Base-by-base conservation (phyloP, 2,797 vertebrate genomes). In the Picus viridis region DNA sequence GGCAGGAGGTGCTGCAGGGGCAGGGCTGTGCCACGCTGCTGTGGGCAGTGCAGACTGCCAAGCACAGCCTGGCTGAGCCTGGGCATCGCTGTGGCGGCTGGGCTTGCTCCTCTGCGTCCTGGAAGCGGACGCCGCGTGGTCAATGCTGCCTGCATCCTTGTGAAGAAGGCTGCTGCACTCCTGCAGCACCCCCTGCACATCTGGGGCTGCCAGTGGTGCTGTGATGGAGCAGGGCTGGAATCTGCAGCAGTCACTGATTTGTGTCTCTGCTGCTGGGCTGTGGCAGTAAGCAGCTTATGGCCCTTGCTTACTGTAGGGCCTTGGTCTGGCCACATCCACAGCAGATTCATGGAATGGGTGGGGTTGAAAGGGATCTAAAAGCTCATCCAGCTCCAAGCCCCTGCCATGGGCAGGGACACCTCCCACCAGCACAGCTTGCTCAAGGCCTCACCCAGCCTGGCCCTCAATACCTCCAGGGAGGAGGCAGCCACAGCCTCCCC, bases 1-100 rank as follows among this genome's bases (percentile, higher is more conserved):
- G 93, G 91, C 72, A 49, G 26, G 49, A 41, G 59, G 85, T 12
- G 43, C 1, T 12, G 75, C 88, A 41, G 45, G 30, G n/a, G 14
- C 26, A 6, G 53, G 51, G 56, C 0, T 6, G 8, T 9, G 3
- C 19, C 1, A 3, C 9, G 0, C 67, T 1, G 2, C 2, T 5
- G 45, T 3, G 75, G 57, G 26, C 47, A 65, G 34, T 10, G 49
- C 7, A 3, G 11, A 6, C 12, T 24, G 1, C 10, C 10, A 14
- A 18, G 41, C 54, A 2, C 27, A 16, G n/a, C 4, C 65, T 7
- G 63, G 73, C 41, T 8, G 18, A 30, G 10, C 19, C 0, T 0
- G 1, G 58, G 20, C 6, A 1, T 3, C 65, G 30, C 70, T 24
- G 1, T 20, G 56, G 5, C 6, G 16, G 20, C 63, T 26, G 47